A percentile compares a stretch with the other conserved stretches of the same genome.
These are phyloP conservation scores for Pipra filicauda DNA, from an alignment of 2,113 vertebrate species.

Conservation along the genomic window DNA sequence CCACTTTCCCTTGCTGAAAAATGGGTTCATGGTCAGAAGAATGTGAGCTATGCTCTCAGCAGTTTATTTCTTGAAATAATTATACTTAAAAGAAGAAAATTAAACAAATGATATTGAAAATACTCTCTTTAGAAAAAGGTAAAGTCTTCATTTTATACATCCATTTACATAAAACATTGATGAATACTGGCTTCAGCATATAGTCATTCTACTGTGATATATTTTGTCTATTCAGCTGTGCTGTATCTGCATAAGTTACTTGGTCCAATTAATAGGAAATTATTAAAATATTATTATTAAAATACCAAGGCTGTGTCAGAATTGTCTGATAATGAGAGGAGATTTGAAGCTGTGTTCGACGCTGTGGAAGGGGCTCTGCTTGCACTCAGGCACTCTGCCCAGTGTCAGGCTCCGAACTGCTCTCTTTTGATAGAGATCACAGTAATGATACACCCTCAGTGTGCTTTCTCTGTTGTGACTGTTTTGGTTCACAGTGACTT, in stretches of 20 bases:
- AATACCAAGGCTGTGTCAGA: neutral
- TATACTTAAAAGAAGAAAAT: neutral
- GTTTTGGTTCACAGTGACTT: neutral
- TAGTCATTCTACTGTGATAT: neutral
- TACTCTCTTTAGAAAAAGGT: neutral
- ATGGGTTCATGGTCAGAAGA: neutral
- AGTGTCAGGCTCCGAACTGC: neutral
- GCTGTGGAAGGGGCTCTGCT: neutral
- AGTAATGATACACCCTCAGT: fast-evolving
- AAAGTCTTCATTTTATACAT: neutral
- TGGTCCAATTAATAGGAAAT: neutral
- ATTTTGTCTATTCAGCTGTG: neutral
- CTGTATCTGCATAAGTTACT: neutral
- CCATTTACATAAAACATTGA: neutral
- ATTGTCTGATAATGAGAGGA: no score
- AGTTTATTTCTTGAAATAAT: neutral
- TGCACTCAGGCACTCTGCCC: neutral
- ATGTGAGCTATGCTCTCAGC: neutral
- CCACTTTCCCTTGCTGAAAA: neutral
- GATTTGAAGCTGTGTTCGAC: neutral
- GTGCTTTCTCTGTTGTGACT: neutral
- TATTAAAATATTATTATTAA: neutral
- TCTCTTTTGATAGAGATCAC: neutral
- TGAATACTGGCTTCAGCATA: neutral
- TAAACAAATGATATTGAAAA: neutral